Conservation (phyloP, 2,113 vertebrate species). For the Psilopsiagon aymara region DNA sequence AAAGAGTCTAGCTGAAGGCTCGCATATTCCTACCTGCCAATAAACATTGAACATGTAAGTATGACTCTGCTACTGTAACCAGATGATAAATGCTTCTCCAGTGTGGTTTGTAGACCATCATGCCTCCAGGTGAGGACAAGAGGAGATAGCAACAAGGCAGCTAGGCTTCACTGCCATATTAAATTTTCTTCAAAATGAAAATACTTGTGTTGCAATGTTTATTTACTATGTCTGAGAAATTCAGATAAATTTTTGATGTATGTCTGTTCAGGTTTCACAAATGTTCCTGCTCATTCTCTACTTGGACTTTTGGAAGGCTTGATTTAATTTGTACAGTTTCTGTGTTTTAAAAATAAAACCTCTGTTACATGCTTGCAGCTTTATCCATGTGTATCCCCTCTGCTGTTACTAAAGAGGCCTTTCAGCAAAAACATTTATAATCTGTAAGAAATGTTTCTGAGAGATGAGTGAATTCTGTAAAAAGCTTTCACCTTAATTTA, state of each 20-base stretch:
- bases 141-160: not conserved
- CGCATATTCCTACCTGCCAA: not conserved
- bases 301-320: not conserved
- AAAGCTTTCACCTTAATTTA: not conserved
- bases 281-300: not conserved
- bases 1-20: not conserved
- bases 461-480: not conserved
- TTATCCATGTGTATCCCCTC: not conserved
- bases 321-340: not conserved
- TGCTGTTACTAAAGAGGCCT: not conserved
- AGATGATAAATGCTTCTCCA: not conserved
- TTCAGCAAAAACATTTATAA: not conserved
- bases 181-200: not conserved
- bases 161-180: not conserved
- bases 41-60: not conserved
- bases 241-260: not conserved
- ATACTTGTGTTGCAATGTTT: not conserved
- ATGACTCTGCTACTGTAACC: not conserved
- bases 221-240: not conserved
- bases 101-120: not conserved
- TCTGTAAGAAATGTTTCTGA: not conserved
- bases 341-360: not conserved
- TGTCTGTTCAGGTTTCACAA: not conserved
- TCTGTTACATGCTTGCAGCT: not conserved
- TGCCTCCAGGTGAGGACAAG: not conserved